Evolutionary conservation across 2,113 vertebrate genomes (phyloP), one percentile per base, ranked within the genome.

Genomic region (Salminus brasiliensis): DNA sequence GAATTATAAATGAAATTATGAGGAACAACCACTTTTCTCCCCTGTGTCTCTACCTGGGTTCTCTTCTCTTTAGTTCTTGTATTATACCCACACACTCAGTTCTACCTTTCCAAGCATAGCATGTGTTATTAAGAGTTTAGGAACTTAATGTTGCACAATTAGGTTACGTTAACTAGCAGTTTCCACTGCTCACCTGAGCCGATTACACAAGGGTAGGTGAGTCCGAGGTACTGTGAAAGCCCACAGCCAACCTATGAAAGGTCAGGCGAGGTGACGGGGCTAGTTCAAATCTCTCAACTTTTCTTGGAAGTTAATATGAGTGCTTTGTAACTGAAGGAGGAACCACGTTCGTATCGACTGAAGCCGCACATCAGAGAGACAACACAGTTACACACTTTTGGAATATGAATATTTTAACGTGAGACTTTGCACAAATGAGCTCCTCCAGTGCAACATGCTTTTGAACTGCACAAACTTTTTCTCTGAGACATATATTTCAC

Each of bases 171-270:
- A 65, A 36, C 7, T 9, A 41, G 39, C 39, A 9, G 49, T 49
- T 80, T 32, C 73, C 79, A 75, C 43, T 86, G 32, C 87, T 88
- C 93, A 93, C 92, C 74, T 92, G 92, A 92, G 91, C 92, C 16
- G 25, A 3, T 23, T 39, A 66, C 62, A 66, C 62, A 66, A 12
- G 75, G 52, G 36, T n/a, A 77, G 34, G n/a, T 29, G 62, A 77
- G n/a, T n/a, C n/a, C n/a, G n/a, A n/a, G 18, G 30, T 12, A 65
- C 62, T 69, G 12, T 18, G 8, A 32, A 41, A 52, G n/a, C 32
- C 30, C 13, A 39, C 29, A 47, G 45, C 74, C 21, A 39, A 49
- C 34, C 30, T n/a, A 49, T 25, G 6, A 47, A 23, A 69, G 76
- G 67, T 78, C 67, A 78, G 67, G 32, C 52, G 23, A 71, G 76